Conservation (phyloP, 2,888 invertebrate genomes). For the Apeira syringaria region DNA sequence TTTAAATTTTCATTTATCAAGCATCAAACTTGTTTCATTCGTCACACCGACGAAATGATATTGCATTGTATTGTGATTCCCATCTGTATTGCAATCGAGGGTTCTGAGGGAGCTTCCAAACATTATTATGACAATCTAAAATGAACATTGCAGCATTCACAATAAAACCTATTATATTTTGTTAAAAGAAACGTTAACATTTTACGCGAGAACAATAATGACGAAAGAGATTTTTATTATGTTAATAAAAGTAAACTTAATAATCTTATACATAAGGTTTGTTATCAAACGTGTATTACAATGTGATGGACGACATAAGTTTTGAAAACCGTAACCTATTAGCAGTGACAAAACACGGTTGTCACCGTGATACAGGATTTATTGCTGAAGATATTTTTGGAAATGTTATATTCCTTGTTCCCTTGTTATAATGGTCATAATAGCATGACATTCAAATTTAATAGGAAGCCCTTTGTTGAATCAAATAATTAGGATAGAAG, state of each 20-base stretch:
- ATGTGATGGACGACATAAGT: constrained; percentile 50
- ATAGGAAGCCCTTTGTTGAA: constrained; percentile 39
- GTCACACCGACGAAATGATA: constrained; percentile 63
- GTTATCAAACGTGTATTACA: constrained; percentile 19
- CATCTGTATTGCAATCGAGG: constrained; percentile 40
- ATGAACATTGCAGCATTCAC: not conserved
- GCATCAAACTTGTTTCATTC: constrained; percentile 65
- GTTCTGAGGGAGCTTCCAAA: constrained; percentile 6
- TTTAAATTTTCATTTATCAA: constrained; percentile 70
- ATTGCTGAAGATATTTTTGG: constrained; percentile 36
- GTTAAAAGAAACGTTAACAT: no score
- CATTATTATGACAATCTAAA: not conserved
- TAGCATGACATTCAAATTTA: constrained; percentile 11
- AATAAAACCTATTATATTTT: not conserved
- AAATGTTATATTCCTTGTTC: constrained; percentile 2
- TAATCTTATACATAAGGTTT: not conserved
- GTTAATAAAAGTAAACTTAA: constrained; percentile 30
- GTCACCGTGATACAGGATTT: constrained; percentile 72
- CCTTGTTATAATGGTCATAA: constrained; percentile 3
- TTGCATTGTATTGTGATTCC: constrained; percentile 61
- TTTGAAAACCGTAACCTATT: constrained; percentile 69
- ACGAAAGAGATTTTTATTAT: not conserved
- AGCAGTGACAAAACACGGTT: constrained; percentile 74
- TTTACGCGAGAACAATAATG: constrained; percentile 5
- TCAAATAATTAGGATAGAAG: constrained; percentile 62